Evolutionary conservation across 2,113 vertebrate genomes (phyloP), one percentile per base, ranked within the genome.

Genomic region (Erinaceus europaeus): DNA sequence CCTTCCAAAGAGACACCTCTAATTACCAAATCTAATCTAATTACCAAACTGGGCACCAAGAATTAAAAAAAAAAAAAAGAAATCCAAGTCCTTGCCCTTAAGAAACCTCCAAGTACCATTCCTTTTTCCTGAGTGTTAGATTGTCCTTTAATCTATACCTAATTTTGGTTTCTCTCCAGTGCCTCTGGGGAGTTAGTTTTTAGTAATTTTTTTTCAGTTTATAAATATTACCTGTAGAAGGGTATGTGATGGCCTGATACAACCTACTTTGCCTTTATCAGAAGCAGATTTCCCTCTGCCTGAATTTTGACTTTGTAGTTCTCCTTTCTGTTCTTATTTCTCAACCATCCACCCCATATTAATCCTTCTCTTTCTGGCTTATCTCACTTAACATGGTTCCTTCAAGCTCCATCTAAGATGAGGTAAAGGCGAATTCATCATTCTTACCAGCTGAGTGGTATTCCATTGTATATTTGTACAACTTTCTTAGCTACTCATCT

Each of bases 231-330:
- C 17, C 6, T 55, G 5, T 71, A 29, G 57, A 81, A 29, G 53
- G 38, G 61, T 2, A n/a, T n/a, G n/a, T n/a, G n/a, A n/a, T 73
- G 38, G 40, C 38, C 29, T 62, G 61, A 65, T 75, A 82, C 5
- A 78, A 74, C 4, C 53, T 84, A 32, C 32, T 87, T 36, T 76
- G 38, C 46, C 42, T 72, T 73, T 73, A 59, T 23, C 44, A 81
- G 17, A 92, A 68, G 34, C 2, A 1, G 55, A 81, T 84, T 10
- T 76, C 46, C 46, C 64, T 11, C 42, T 14, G 1, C 34, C 32
- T 5, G 36, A 79, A 48, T 77, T 82, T 65, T 89, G 42, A 21
- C 50, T 83, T 89, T 91, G 27, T n/a, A 55, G 69, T 4, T 84
- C 23, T 38, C 73, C 23, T 40, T 34, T 74, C 20, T 75, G 23